These are phyloP conservation scores for Tachysurus vachellii DNA, from an alignment of 2,113 vertebrate species.

Conservation along the genomic window DNA sequence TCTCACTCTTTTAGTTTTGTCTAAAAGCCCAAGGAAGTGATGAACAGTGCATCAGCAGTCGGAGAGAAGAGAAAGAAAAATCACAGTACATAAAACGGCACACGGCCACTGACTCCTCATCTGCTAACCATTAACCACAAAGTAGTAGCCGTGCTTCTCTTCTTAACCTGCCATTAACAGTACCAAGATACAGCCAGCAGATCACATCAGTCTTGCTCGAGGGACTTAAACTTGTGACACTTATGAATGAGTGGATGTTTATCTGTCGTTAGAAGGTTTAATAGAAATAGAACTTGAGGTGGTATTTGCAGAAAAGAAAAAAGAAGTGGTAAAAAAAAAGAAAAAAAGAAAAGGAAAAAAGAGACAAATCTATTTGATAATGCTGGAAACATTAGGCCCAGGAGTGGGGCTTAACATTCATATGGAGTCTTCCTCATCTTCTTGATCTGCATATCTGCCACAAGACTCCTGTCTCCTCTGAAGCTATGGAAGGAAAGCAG, in stretches of 20 bases:
- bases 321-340: neutral
- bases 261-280: slow-evolving; percentile 11
- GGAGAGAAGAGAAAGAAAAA: slow-evolving; percentile 19
- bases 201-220: slow-evolving; percentile 4
- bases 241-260: neutral
- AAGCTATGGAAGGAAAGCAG: slow-evolving; percentile 12
- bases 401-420: slow-evolving; percentile 56
- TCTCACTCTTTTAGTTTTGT: slow-evolving; percentile 60
- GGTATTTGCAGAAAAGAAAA: neutral
- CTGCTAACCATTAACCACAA: neutral
- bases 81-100: slow-evolving; percentile 36
- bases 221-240: neutral
- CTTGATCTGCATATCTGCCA: slow-evolving; percentile 58
- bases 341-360: no score
- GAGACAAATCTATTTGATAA: slow-evolving; percentile 18
- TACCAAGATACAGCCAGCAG: neutral
- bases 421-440: slow-evolving; percentile 49
- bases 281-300: neutral
- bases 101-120: slow-evolving; percentile 22
- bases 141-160: neutral
- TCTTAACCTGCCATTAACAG: slow-evolving; percentile 11
- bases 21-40: slow-evolving; percentile 50
- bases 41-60: slow-evolving; percentile 48
- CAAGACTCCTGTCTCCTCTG: slow-evolving; percentile 41
- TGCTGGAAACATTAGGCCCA: slow-evolving; percentile 11